These are phyloP conservation scores for Pollicipes pollicipes DNA, from an alignment of 1,140 invertebrate species.

Conservation along the genomic window DNA sequence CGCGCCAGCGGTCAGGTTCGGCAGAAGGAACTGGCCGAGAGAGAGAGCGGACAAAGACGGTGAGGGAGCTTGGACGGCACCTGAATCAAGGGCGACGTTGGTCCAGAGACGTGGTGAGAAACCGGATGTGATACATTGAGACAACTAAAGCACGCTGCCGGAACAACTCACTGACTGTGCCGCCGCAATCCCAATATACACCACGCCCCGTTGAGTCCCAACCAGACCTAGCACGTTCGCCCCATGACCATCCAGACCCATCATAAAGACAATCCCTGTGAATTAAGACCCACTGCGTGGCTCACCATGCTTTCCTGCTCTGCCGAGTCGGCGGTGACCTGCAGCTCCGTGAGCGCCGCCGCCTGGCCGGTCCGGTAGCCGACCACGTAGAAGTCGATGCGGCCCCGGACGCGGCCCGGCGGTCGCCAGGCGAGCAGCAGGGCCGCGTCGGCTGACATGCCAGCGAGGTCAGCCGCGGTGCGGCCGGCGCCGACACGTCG, in stretches of 20 bases:
- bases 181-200: too few relatives aligned
- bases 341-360: not conserved
- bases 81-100: too few relatives aligned
- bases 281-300: too few relatives aligned
- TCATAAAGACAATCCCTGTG: too few relatives aligned
- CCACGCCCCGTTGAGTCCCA: too few relatives aligned
- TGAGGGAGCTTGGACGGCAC: too few relatives aligned
- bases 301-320: not conserved
- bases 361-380: slow-evolving; percentile 10
- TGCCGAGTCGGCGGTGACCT: not conserved
- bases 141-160: too few relatives aligned
- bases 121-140: too few relatives aligned
- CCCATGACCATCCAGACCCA: too few relatives aligned
- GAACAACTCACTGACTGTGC: too few relatives aligned
- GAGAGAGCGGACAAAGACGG: not conserved
- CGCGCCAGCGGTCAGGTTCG: not conserved
- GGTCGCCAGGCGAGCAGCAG: slow-evolving; percentile 62
- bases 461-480: slow-evolving; percentile 63
- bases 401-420: slow-evolving; percentile 42
- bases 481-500: slow-evolving; percentile 58
- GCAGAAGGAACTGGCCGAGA: not conserved
- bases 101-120: too few relatives aligned
- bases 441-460: slow-evolving; percentile 57
- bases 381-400: slow-evolving; percentile 19
- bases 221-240: too few relatives aligned